Percentiles rank a stretch among this genome's conserved stretches.
These are phyloP conservation scores for Heliothis subflexa DNA, from an alignment of 1,140 invertebrate species.

Conservation along the genomic window DNA sequence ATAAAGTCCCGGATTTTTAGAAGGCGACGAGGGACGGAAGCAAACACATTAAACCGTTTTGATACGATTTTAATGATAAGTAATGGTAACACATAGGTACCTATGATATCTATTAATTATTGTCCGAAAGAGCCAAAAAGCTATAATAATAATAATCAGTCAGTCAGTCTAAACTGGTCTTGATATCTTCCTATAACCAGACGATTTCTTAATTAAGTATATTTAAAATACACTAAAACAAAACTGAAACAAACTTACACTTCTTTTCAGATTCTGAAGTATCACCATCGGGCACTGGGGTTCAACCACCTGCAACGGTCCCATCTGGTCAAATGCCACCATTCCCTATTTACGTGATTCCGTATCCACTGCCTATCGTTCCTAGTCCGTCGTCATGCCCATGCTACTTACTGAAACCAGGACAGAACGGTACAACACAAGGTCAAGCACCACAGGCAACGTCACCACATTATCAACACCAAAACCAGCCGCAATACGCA, in stretches of 20 bases:
- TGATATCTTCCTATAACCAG: no score
- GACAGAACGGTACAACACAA: constrained; percentile 63
- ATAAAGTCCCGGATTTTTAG: no score
- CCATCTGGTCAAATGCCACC: constrained; percentile 73
- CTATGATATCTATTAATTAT: no score
- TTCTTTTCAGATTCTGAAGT: constrained; percentile 64
- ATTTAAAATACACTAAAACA: background rate
- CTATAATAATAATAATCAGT: no score
- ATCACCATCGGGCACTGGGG: constrained; percentile 77
- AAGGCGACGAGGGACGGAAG: no score
- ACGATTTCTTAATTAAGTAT: no score
- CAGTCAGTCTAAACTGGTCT: no score
- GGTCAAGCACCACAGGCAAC: constrained; percentile 54
- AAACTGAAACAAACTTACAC: background rate
- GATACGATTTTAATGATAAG: no score
- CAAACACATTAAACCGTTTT: no score
- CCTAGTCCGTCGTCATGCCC: constrained; percentile 86
- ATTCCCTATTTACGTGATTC: constrained; percentile 85
- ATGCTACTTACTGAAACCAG: constrained; percentile 85
- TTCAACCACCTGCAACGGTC: constrained; percentile 79
- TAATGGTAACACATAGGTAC: no score
- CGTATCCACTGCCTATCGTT: constrained; percentile 86
- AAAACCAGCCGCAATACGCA: constrained; percentile 61
- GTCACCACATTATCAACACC: constrained; percentile 50
- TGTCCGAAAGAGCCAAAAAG: no score